These are phyloP conservation scores for Melanotus villosus DNA, from an alignment of 2,888 invertebrate species.

Conservation along the genomic window DNA sequence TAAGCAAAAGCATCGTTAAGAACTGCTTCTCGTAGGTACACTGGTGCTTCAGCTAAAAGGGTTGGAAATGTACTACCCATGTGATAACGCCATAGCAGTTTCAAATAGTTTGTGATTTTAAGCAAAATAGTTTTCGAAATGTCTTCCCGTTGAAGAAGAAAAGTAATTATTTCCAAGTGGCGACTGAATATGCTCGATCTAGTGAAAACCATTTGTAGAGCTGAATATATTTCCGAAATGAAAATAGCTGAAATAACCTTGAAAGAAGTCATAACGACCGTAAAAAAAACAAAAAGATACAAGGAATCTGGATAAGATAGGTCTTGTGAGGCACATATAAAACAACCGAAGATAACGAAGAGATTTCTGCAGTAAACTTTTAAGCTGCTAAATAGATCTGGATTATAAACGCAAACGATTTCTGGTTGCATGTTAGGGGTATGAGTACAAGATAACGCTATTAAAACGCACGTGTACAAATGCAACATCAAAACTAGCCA, in stretches of 20 bases:
- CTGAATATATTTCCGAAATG: constrained; percentile 10
- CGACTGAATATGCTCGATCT: neutral
- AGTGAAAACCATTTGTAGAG: constrained; percentile 16
- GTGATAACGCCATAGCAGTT: constrained; percentile 19
- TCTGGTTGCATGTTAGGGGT: constrained; percentile 10
- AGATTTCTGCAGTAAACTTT: neutral
- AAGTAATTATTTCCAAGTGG: neutral
- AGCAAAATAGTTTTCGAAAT: constrained; percentile 9
- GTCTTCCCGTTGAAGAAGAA: neutral
- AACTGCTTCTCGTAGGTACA: constrained; percentile 30
- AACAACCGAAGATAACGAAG: neutral
- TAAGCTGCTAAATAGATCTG: neutral
- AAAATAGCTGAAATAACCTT: neutral
- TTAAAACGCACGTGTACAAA: constrained; percentile 16
- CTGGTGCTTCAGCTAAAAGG: constrained; percentile 32
- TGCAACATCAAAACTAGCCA: constrained; percentile 31
- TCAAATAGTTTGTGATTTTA: constrained; percentile 9
- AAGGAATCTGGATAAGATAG: constrained; percentile 8
- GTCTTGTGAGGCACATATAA: neutral
- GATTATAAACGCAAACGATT: neutral
- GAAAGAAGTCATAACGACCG: constrained; percentile 7
- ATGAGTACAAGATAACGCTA: constrained; percentile 15
- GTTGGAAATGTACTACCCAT: constrained; percentile 3
- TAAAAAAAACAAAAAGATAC: neutral
- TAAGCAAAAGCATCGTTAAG: constrained; percentile 53